Conservation (phyloP, 1,140 invertebrate species). For the Ditylenchus dipsaci region DNA sequence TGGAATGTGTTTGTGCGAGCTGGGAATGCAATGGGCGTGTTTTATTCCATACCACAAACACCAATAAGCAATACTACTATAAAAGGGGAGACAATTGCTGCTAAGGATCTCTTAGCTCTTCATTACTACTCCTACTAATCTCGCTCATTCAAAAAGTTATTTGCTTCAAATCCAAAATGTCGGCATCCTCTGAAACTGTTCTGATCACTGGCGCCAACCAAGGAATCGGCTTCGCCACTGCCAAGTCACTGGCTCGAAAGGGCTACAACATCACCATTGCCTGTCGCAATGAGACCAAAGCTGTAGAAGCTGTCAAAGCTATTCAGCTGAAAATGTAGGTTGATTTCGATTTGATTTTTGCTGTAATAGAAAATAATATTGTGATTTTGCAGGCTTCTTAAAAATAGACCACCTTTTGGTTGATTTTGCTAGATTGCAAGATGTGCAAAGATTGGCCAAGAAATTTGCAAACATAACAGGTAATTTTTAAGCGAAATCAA, state of each 20-base stretch:
- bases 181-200: background rate
- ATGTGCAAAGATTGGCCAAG: constrained; percentile 9
- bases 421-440: constrained; percentile 18
- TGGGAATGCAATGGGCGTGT: no score
- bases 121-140: no score
- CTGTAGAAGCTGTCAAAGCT: constrained; percentile 15
- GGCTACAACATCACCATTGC: constrained; percentile 37
- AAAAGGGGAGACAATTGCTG: no score
- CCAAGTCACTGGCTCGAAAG: constrained; percentile 19
- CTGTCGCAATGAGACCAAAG: constrained; percentile 27
- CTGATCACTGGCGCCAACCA: constrained; percentile 37
- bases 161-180: no score
- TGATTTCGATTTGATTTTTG: background rate
- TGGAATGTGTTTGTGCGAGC: no score
- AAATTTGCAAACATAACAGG: constrained; percentile 1
- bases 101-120: no score
- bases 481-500: no score
- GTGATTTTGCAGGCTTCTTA: constrained; percentile 1
- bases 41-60: no score
- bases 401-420: background rate
- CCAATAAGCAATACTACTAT: no score
- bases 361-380: no score
- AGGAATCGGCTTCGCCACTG: constrained; percentile 33
- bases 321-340: background rate
- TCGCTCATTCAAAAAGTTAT: no score